These are phyloP conservation scores for Argyresthia albistria DNA, from an alignment of 2,888 invertebrate genomes.

Conservation along the genomic window DNA sequence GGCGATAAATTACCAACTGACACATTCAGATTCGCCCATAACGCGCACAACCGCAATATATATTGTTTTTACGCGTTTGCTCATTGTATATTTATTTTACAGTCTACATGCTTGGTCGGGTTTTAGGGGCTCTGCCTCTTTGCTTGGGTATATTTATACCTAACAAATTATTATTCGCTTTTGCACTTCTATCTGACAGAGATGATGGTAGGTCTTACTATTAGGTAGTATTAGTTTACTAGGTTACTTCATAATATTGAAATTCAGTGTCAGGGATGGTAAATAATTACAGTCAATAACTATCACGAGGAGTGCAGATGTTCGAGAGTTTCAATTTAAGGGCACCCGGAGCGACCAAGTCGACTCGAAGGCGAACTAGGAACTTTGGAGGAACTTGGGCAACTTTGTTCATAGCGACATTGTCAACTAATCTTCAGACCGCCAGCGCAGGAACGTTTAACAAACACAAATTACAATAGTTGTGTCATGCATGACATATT, in stretches of 20 bases:
- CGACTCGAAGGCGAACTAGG: background rate
- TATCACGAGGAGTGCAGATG: slow-evolving; percentile 1
- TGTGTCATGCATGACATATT: slow-evolving; percentile 13
- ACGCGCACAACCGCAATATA: slow-evolving; percentile 56
- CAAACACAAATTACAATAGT: slow-evolving; percentile 20
- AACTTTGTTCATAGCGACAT: slow-evolving; percentile 50
- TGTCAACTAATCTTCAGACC: slow-evolving; percentile 48
- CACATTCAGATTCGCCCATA: slow-evolving; percentile 69
- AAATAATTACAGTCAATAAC: background rate
- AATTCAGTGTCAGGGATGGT: background rate
- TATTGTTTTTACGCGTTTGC: slow-evolving; percentile 39
- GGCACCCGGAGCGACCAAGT: slow-evolving; percentile 43
- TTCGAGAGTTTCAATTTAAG: slow-evolving; percentile 51
- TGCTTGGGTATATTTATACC: background rate
- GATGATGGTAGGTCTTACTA: background rate
- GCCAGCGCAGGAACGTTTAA: slow-evolving; percentile 36
- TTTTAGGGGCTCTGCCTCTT: no score
- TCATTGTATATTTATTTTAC: slow-evolving; percentile 1
- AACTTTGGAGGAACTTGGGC: slow-evolving; percentile 24
- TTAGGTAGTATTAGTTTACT: no score
- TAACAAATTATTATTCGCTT: background rate
- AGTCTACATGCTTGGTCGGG: background rate
- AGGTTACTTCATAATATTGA: background rate
- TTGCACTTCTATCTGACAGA: background rate
- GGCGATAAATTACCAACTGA: slow-evolving; percentile 69